Base-by-base conservation (phyloP, 30 jellyfish, hydroid and myxozoan genomes). In the Aurelia aurita complex sp. Pacific region DNA sequence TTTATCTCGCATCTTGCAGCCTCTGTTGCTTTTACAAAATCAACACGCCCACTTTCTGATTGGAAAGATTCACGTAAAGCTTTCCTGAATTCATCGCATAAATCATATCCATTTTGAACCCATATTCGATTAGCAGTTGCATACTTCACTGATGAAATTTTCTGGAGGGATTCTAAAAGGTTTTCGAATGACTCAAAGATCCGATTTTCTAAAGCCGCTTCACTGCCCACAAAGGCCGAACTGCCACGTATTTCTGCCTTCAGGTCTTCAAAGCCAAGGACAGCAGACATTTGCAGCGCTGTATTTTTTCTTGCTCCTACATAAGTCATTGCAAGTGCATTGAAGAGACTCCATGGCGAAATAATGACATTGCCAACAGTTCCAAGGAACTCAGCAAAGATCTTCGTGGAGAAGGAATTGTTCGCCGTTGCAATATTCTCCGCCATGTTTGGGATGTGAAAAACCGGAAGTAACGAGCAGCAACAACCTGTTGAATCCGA, bases 341-440 rank as follows among this genome's bases (percentile, higher is more conserved):
- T 54, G 72, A 42, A 74, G 19, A 88, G 69, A 51, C 97, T 88
- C 74, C 69, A 74, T 13, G 97, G 97, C 16, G 97, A 88, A 66
- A 79, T 68, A 40, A 87, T 23, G 18, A 87, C 53, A 61, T 87
- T 87, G 60, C 82, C 79, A 51, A 33, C 68, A 17, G 5, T 77
- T 42, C 65, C 55, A 46, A 64, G 34, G n/a, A 81, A 16, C 34
- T 50, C 85, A 40, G 16, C 19, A 50, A 29, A 81, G 46, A 66
- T 40, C 15, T 67, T 73, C 59, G 63, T 0, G 16, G 86, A 10
- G 46, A 81, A 81, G n/a, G 34, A 61, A 36, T 64, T 79, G 18
- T 57, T 79, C 36, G 89, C 77, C 0, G 18, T 52, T 61, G 70
- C 32, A 6, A 61, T 61, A 17, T 61, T 23, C 5, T 17, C 36